Evolutionary conservation across 2,888 invertebrate species (phyloP).

Genomic region (Sussaba pulchella): DNA sequence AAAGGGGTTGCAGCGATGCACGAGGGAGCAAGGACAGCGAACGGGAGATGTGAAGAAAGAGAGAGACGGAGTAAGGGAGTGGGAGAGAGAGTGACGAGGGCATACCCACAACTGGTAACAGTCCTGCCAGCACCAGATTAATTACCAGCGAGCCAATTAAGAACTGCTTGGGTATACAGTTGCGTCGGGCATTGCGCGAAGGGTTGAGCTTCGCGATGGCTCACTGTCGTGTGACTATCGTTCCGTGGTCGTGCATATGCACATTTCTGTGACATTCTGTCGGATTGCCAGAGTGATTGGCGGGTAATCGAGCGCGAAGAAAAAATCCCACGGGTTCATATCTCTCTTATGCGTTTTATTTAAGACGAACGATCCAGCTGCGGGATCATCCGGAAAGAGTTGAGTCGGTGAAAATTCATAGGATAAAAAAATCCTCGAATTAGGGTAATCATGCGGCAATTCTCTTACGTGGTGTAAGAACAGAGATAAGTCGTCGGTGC

Average conservation of each 20-base stretch:
- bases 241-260: slow-evolving; percentile 14
- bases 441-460: no score
- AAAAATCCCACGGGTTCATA: neutral
- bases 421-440: no score
- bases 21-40: slow-evolving; percentile 37
- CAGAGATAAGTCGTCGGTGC: no score
- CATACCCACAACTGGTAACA: slow-evolving; percentile 61
- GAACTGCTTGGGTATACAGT: slow-evolving; percentile 66
- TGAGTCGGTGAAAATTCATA: no score
- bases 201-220: slow-evolving; percentile 37
- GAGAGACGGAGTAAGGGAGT: slow-evolving; percentile 16
- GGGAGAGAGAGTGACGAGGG: neutral
- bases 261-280: slow-evolving; percentile 15
- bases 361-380: no score
- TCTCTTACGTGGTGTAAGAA: no score
- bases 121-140: slow-evolving; percentile 73
- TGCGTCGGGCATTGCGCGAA: slow-evolving; percentile 27
- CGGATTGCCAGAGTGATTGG: neutral
- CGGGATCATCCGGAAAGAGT: no score
- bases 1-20: slow-evolving; percentile 64
- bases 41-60: slow-evolving; percentile 17
- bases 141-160: slow-evolving; percentile 75
- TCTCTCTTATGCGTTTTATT: neutral
- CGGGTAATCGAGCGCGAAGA: slow-evolving; percentile 17
- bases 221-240: slow-evolving; percentile 5